A percentile compares a stretch with the other conserved stretches of the same genome.
Conservation (phyloP, 2,888 invertebrate species). For the Drosophila pseudotakahashii region DNA sequence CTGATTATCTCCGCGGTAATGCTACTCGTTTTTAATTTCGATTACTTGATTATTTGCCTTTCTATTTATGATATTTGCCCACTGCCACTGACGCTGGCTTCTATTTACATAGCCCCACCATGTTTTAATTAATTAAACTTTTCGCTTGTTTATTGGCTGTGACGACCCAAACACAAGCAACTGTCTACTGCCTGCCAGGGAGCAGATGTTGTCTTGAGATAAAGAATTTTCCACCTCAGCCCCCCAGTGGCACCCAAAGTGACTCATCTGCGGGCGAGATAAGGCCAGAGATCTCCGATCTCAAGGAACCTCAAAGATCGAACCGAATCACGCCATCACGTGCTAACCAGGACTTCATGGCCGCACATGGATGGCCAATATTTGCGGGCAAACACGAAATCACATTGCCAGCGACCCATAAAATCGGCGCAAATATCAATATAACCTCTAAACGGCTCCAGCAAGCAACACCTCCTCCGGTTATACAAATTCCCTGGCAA, state of each 20-base stretch:
- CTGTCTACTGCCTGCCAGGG: constrained; percentile 59
- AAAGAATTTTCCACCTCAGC: constrained; percentile 52
- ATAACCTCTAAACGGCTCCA: constrained; percentile 67
- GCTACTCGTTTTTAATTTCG: constrained; percentile 52
- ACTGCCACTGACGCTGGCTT: constrained; percentile 14
- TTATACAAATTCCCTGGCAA: constrained; percentile 50
- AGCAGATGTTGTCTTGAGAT: constrained; percentile 43
- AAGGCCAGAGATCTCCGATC: constrained; percentile 40
- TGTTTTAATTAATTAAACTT: constrained; percentile 65
- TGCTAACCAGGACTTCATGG: constrained; percentile 48
- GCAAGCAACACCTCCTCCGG: constrained; percentile 67
- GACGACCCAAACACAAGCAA: constrained; percentile 72
- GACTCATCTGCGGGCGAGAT: constrained; percentile 62
- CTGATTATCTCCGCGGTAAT: constrained; percentile 36
- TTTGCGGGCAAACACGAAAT: constrained; percentile 63
- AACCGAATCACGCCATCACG: constrained; percentile 63
- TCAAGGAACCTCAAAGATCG: constrained; percentile 41
- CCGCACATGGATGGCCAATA: constrained; percentile 49
- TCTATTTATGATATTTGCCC: constrained; percentile 63
- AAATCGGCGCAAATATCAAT: constrained; percentile 65
- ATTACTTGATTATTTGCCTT: constrained; percentile 50
- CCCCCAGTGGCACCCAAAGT: not conserved
- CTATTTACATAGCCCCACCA: constrained; percentile 48
- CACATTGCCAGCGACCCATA: constrained; percentile 74
- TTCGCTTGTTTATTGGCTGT: constrained; percentile 46